Evolutionary conservation across 2,797 vertebrate species (phyloP).

Genomic region (Acomys russatus): DNA sequence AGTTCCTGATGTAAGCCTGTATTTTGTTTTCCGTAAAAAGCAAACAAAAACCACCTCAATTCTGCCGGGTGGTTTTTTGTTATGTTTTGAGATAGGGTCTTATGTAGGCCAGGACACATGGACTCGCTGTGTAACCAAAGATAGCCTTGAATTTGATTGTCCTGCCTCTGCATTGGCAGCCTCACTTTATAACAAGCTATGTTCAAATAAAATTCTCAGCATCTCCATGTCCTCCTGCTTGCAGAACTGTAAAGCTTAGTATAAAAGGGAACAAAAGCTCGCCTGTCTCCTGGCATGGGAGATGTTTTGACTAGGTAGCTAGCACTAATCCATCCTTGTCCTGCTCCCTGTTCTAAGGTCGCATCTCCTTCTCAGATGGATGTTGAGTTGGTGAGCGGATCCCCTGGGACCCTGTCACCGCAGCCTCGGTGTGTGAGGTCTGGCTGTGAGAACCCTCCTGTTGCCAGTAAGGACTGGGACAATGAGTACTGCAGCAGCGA

Average conservation of each 20-base stretch:
- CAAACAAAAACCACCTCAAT: background rate
- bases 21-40: conserved; percentile 32
- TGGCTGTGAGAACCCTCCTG: conserved; percentile 93
- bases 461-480: conserved; percentile 96
- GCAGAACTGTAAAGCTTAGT: conserved; percentile 27
- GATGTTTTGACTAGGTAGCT: background rate
- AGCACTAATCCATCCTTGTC: conserved; percentile 17
- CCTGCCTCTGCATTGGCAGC: background rate
- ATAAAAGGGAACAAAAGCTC: background rate
- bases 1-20: conserved; percentile 85
- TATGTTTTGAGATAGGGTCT: background rate
- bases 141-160: background rate
- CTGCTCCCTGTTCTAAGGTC: conserved; percentile 74
- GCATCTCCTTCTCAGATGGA: conserved; percentile 92
- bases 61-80: background rate
- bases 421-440: conserved; percentile 92
- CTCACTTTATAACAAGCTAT: background rate
- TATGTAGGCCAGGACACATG: no score
- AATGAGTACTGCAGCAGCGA: conserved; percentile 96
- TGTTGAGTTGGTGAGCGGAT: conserved; percentile 92
- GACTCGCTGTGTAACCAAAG: background rate
- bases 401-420: conserved; percentile 85
- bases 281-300: background rate
- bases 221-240: background rate
- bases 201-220: background rate